These are phyloP conservation scores for Nebria salina DNA, from an alignment of 2,888 invertebrate genomes.

Conservation along the genomic window DNA sequence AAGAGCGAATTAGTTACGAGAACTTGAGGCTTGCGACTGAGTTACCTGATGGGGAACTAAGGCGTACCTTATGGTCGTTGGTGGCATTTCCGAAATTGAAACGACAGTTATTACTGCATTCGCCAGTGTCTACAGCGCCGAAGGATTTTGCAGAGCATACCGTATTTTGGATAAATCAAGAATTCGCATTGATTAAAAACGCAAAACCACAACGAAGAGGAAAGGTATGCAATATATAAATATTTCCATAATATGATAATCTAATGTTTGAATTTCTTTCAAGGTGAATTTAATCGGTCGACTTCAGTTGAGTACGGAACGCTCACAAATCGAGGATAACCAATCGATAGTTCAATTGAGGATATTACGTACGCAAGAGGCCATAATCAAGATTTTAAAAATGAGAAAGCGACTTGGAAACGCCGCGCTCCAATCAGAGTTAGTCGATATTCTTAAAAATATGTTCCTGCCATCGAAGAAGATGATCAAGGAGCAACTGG, in stretches of 20 bases:
- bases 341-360: slow-evolving; percentile 97
- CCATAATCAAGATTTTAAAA: slow-evolving; percentile 98
- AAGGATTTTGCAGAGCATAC: slow-evolving; percentile 96
- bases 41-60: slow-evolving; percentile 93
- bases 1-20: slow-evolving; percentile 95
- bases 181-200: slow-evolving; percentile 94
- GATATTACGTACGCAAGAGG: slow-evolving; percentile 94
- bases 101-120: slow-evolving; percentile 86
- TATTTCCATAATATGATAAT: slow-evolving; percentile 27
- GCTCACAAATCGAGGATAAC: slow-evolving; percentile 96
- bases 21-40: slow-evolving; percentile 96
- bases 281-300: slow-evolving; percentile 93
- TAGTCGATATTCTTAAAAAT: slow-evolving; percentile 97
- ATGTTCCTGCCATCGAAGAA: slow-evolving; percentile 99
- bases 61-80: slow-evolving; percentile 94
- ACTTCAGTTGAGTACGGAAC: slow-evolving; percentile 92
- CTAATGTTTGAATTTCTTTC: slow-evolving; percentile 49
- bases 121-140: slow-evolving; percentile 82
- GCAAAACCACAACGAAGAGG: slow-evolving; percentile 94
- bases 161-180: slow-evolving; percentile 96
- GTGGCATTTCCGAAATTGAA: slow-evolving; percentile 97
- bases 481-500: slow-evolving; percentile 99
- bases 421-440: slow-evolving; percentile 94
- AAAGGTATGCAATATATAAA: slow-evolving; percentile 66
- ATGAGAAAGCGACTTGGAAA: slow-evolving; percentile 96